Conservation (phyloP, 2,797 vertebrate genomes). For the Urocyon cinereoargenteus region DNA sequence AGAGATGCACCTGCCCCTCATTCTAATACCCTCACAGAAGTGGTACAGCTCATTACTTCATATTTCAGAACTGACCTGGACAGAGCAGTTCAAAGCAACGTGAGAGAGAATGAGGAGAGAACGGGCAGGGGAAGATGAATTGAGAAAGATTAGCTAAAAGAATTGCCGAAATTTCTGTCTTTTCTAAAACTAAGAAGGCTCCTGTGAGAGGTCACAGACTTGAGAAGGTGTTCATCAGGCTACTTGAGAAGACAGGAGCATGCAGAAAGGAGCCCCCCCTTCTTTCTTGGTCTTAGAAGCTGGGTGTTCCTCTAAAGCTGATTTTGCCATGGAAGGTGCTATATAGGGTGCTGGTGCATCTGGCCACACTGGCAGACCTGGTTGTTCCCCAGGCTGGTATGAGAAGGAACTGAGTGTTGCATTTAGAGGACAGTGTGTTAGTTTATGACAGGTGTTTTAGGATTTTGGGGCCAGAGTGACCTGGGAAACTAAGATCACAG, state of each 20-base stretch:
- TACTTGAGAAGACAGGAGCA: background rate
- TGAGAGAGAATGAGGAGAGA: background rate
- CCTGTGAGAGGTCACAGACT: background rate
- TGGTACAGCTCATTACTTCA: background rate
- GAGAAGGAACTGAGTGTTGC: background rate
- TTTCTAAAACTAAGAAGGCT: background rate
- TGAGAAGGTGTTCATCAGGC: background rate
- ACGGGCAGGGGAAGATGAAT: background rate
- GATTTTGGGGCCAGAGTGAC: background rate
- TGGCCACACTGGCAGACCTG: background rate
- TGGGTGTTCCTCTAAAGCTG: background rate
- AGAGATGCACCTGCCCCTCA: accelerated
- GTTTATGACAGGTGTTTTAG: background rate
- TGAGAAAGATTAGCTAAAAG: background rate
- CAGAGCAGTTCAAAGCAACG: background rate
- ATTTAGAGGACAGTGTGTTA: background rate
- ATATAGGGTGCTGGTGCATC: accelerated
- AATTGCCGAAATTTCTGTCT: background rate
- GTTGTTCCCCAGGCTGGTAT: background rate
- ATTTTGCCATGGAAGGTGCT: background rate
- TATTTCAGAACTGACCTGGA: background rate
- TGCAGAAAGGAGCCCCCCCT: background rate
- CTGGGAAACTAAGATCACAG: background rate
- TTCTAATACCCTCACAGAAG: background rate
- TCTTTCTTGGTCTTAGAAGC: background rate